phyloP scores from a whole-genome alignment of 2,797 vertebrate genomes.

The Oryzias sinensis region DNA sequence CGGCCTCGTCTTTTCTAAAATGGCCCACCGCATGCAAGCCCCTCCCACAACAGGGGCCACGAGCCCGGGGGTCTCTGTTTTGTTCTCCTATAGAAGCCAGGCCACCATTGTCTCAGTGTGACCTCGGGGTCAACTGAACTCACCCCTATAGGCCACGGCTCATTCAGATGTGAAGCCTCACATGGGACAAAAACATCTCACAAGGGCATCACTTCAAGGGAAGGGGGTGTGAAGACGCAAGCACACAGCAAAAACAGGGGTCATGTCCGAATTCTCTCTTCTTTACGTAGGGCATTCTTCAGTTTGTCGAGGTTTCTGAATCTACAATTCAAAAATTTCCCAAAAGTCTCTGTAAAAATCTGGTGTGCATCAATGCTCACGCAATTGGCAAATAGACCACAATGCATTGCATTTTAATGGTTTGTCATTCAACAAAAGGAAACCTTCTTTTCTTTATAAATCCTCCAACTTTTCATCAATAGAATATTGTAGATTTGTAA shows the following conservation, averaged over 20 bases:
- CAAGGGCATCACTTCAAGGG: conserved; percentile 49
- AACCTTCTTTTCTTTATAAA: no score
- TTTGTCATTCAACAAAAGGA: no score
- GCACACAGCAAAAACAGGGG: conserved; percentile 15
- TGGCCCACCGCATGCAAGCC: conserved; percentile 56
- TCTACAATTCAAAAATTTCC: no score
- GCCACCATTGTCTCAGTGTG: conserved; percentile 69
- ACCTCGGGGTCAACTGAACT: conserved; percentile 73
- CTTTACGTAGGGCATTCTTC: conserved; percentile 26
- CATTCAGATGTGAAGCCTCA: conserved; percentile 70
- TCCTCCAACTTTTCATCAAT: no score
- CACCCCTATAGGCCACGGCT: conserved; percentile 63
- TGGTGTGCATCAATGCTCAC: no score
- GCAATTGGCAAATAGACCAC: no score
- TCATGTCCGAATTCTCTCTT: conserved; percentile 30
- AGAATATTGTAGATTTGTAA: no score
- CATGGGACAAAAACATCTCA: conserved; percentile 59
- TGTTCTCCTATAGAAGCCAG: conserved; percentile 70
- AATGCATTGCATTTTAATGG: no score
- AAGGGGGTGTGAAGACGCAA: conserved; percentile 45
- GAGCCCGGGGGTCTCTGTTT: conserved; percentile 68
- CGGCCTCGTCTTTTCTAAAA: conserved; percentile 52
- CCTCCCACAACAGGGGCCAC: conserved; percentile 71
- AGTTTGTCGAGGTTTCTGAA: not conserved
- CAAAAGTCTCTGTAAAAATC: no score